Base-by-base conservation (phyloP, 30 jellyfish, hydroid and myxozoan genomes). In the Aurelia sp. region DNA sequence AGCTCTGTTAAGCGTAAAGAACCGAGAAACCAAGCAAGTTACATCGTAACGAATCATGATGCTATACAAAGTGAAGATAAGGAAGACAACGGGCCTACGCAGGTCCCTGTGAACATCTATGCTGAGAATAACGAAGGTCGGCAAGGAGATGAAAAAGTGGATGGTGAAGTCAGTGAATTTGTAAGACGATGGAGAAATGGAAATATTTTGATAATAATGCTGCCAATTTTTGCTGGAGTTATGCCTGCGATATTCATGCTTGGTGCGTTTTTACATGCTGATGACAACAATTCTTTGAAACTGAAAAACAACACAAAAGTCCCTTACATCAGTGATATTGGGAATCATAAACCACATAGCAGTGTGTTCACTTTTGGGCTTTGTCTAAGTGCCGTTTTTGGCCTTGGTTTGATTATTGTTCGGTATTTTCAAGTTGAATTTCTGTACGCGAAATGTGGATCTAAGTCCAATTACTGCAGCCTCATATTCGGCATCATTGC, bases 311-410 rank as follows among this genome's bases (percentile, higher is more conserved):
- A 66, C 63, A 84, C 83, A 4, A 55, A 73, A 23, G 77, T 74
- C 9, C 97, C 97, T 1, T 91, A 68, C 81, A 87, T 91, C 55
- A 84, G 96, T 65, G 96, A 91, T 51, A 66, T 91, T 70, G 97
- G 97, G 10, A 76, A 76, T 66, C 53, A 62, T 69, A 78, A 71
- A 78, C 96, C 96, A 61, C 84, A 91, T 65, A 85, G 97, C 76
- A 85, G 97, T 20, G 76, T 84, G 13, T 91, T 91, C 62, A 84
- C 97, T 3, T 77, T 85, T 62, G 97, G 96, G 3, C 62, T 91
- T 50, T 51, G 81, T 48, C 62, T 91, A 59, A 78, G 93, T 55
- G 90, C 89, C 17, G 33, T 74, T 51, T 57, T 71, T 18, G 77
- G 86, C 31, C 68, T 82, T 21, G 19, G 79, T 52, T 66, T 90